These are phyloP conservation scores for Salvelinus alpinus DNA, from an alignment of 2,113 vertebrate species.

Conservation along the genomic window DNA sequence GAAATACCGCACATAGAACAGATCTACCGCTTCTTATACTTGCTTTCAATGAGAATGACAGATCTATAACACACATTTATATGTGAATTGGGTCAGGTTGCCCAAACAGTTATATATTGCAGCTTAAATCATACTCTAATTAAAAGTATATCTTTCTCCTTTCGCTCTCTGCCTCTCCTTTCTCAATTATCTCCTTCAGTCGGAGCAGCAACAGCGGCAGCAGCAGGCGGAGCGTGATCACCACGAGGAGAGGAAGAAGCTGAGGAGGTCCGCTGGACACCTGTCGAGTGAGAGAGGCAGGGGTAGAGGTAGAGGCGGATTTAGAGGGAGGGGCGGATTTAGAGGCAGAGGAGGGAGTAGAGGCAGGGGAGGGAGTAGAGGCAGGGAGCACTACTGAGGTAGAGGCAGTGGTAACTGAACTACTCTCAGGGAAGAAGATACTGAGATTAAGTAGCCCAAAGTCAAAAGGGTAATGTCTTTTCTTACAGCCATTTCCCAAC, in stretches of 20 bases:
- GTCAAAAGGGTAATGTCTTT: neutral
- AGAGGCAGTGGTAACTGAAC: conserved; percentile 17
- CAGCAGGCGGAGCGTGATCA: conserved; percentile 87
- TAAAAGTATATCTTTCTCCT: neutral
- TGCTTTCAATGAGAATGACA: too few species aligned
- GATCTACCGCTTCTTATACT: too few species aligned
- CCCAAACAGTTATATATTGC: too few species aligned
- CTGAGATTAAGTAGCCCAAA: conserved; percentile 41
- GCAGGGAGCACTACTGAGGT: conserved; percentile 50
- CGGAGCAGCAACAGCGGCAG: conserved; percentile 86
- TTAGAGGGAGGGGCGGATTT: neutral
- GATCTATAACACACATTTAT: too few species aligned
- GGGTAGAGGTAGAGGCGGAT: conserved; percentile 34
- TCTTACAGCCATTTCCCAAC: neutral
- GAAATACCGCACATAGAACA: too few species aligned
- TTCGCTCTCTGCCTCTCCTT: neutral
- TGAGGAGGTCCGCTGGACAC: conserved; percentile 85
- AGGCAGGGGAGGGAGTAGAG: neutral
- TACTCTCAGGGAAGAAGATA: conserved; percentile 35
- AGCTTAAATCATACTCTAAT: too few species aligned
- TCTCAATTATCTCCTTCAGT: conserved; percentile 63
- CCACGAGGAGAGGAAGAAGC: conserved; percentile 85
- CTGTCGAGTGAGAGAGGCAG: conserved; percentile 62
- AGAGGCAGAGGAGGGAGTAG: neutral
- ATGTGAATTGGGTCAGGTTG: too few species aligned